A percentile compares a stretch with the other conserved stretches of the same genome.
Conservation (phyloP, 2,797 vertebrate species). For the Buceros bicornis region DNA sequence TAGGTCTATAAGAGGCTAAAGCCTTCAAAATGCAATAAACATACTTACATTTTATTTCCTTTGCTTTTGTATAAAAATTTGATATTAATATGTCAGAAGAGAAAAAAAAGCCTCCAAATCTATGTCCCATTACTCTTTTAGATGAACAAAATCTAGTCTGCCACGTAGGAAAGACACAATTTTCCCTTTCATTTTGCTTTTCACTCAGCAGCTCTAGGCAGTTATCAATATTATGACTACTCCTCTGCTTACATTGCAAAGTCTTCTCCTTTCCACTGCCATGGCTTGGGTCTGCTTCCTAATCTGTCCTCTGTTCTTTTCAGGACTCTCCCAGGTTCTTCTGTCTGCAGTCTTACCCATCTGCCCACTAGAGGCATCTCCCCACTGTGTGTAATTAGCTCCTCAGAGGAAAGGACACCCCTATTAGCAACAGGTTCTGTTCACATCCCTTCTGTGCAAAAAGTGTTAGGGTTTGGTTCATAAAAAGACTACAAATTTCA, state of each 20-base stretch:
- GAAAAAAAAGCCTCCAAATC: background rate
- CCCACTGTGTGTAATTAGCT: fast-evolving
- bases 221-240: background rate
- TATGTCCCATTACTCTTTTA: background rate
- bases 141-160: background rate
- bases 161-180: background rate
- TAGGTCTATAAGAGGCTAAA: background rate
- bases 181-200: background rate
- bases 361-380: background rate
- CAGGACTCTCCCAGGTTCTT: background rate
- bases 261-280: background rate
- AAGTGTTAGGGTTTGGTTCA: background rate
- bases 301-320: background rate
- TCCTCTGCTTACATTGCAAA: background rate
- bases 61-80: background rate
- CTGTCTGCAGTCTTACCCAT: background rate
- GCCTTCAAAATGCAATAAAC: background rate
- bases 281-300: background rate
- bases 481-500: background rate
- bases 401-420: background rate
- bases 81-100: background rate
- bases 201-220: background rate
- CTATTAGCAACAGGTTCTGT: background rate
- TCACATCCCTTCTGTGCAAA: background rate
- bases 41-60: background rate